Evolutionary conservation across 2,113 vertebrate species (phyloP), one percentile per base, ranked within the genome.

Genomic region (Hydrochoerus hydrochaeris): DNA sequence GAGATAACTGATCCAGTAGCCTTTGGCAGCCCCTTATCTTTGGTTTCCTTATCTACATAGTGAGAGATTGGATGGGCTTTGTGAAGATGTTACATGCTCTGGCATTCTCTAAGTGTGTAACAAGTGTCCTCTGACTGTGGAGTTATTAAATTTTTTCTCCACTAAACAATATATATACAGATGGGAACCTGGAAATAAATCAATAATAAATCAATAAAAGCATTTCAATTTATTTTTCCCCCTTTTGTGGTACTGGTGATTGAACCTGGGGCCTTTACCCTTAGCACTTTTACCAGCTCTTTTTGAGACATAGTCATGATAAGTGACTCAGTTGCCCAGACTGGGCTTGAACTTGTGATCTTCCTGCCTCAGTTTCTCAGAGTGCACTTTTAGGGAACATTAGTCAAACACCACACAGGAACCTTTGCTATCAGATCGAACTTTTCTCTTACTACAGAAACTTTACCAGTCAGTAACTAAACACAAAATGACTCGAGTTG

Each of bases 11-110:
- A 78, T 10, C 6, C 13, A 30, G 5, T 84, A 49, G 30, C 41
- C 44, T 88, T 67, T 58, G 88, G 87, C 41, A 82, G 63, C 82
- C 69, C 49, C 19, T 82, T 91, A 77, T 3, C 32, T 84, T 85
- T 69, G 44, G 3, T 91, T 91, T 93, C 44, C 28, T 96, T 84
- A 69, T 81, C 62, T 95, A 85, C 69, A 71, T 63, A 80, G 32
- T 62, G 58, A 90, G 83, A 67, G 57, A 9, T 52, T 85, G 49
- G 41, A 0, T 35, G 95, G 69, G 57, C 38, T 84, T 82, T 86
- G 77, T 12, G 44, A 95, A 60, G 65, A 86, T 63, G 81, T n/a
- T 88, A 8, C 58, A n/a, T 11, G 63, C 35, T 54, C 41, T 52
- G 73, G 49, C 38, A 91, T 85, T 91, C 77, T 80, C 9, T 62